Base-by-base conservation (phyloP, 92 coral and sea anemone species). In the Epizoanthus stellaris region DNA sequence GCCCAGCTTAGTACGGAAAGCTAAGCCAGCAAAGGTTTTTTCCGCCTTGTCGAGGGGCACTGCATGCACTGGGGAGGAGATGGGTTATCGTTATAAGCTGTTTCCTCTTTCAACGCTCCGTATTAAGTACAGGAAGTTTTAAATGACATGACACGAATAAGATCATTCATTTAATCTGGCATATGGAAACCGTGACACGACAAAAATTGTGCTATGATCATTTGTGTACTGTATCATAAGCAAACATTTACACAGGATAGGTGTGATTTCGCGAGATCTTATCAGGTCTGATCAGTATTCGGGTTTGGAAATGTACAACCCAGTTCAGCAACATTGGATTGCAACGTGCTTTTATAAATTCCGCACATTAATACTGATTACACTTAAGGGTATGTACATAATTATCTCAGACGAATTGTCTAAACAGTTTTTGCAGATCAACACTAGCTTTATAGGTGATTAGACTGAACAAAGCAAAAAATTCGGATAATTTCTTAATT, bases 391-490 rank as follows among this genome's bases (percentile, higher is more conserved):
- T 68, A 68, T 39, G 73, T 68, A 68, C 73, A 38, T 67, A 34
- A 67, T 68, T 17, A 34, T 38, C 43, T 68, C 73, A 68, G 49
- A 43, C 19, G 21, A 68, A 38, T 68, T 68, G 73, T 68, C 73
- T 19, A 12, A 68, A 19, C 73, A 38, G 4, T 43, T 64, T 45
- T 23, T 34, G 66, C 42, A 77, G n/a, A 43, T 63, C 72, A 79
- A 21, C 59, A 21, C 61, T 39, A 40, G 23, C 70, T 79, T 38
- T 52, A 1, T 52, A 39, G 34, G 59, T 19, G 57, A 45, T 79
- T 43, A 64, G 83, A n/a, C n/a, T n/a, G n/a, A 79, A 61, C 8
- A 62, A 62, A 14, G 83, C 20, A 42, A 79, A 79, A 64, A 38
- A 79, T 63, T 43, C 70, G 20, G n/a, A 79, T 16, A 43, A 45